Evolutionary conservation across 2,113 vertebrate species (phyloP), one percentile per base, ranked within the genome.

Genomic region (Mesocricetus auratus): DNA sequence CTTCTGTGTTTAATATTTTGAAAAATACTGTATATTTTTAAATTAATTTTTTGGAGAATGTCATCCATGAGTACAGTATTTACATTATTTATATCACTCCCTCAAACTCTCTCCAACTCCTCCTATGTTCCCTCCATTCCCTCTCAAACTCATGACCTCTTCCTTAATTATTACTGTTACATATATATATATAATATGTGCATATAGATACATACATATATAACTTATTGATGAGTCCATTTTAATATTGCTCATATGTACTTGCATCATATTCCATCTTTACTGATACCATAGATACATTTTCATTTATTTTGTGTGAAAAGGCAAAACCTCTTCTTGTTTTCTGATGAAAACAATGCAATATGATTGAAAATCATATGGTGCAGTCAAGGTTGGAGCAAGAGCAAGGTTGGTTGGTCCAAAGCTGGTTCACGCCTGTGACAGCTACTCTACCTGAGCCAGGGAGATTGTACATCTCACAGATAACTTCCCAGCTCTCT

Each of bases 231-330:
- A 71, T 39, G 81, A 42, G 39, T 62, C n/a, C 8, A 17, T 16
- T 60, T 60, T 83, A 62, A 53, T 83, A 12, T 29, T 62, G 22
- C 81, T 62, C 26, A 42, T 62, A 29, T 22, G 9, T 79, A 22
- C 3, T 9, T 29, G n/a, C 24, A 83, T 83, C 58, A 31, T 62
- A 58, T 42, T 96, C 97, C 95, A 64, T 29, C 95, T 97, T 97
- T 98, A 96, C 98, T 92, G 95, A 93, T 39, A n/a, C 64, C 94
- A 91, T 87, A 42, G 82, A 92, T 89, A 50, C 60, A 94, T 81
- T 96, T 92, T 98, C 75, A 74, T 42, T 96, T 83, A 71, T 89
- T 85, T 77, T 96, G 68, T 36, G 4, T 95, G 87, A 92, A 96
- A 94, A 94, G 58, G 85, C 74, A 90, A 93, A 95, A 96, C 53